Evolutionary conservation across 1,140 invertebrate genomes (phyloP).

Genomic region (Sarcophaga bullata): DNA sequence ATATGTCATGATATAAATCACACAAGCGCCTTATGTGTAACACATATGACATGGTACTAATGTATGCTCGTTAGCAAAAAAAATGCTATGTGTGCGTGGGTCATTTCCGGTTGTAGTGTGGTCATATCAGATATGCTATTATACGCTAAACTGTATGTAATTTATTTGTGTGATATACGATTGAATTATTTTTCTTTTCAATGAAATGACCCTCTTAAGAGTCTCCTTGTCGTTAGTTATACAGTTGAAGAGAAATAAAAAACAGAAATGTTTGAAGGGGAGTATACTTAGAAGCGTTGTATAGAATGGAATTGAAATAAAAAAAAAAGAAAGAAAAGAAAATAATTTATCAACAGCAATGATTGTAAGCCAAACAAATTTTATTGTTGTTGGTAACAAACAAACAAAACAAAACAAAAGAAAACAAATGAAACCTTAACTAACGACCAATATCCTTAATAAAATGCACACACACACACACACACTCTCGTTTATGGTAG

Average conservation of each 20-base stretch:
- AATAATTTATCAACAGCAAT: conserved; percentile 33
- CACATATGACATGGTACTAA: background rate
- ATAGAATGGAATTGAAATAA: background rate
- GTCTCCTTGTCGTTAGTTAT: background rate
- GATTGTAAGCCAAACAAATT: conserved; percentile 37
- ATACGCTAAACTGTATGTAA: too few relatives aligned
- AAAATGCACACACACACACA: background rate
- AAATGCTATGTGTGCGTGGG: too few relatives aligned
- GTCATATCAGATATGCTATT: too few relatives aligned
- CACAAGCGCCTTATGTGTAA: conserved; percentile 32
- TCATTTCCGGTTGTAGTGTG: too few relatives aligned
- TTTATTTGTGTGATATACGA: too few relatives aligned
- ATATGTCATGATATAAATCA: conserved; percentile 24
- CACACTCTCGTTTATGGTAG: background rate
- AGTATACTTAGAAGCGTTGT: background rate
- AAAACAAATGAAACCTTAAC: conserved; percentile 37
- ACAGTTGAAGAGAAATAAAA: background rate
- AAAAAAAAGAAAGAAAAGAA: background rate
- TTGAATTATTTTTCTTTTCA: too few relatives aligned
- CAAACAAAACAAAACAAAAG: conserved; percentile 35
- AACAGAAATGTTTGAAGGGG: background rate
- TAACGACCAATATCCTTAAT: conserved; percentile 45
- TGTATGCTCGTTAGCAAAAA: too few relatives aligned
- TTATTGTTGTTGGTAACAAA: conserved; percentile 37
- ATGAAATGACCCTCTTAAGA: too few relatives aligned